Conservation (phyloP, 2,113 vertebrate species). For the Bos taurus region ARS-UCD2.0 NC_037332.1:113232001-113232500, state of each 20-base stretch:
- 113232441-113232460: neutral
- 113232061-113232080: neutral
- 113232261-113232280: neutral
- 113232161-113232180: neutral
- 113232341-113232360: neutral
- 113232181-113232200: neutral
- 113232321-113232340: neutral
- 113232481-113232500: neutral
- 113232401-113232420: neutral
- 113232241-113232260: neutral
- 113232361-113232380: neutral
- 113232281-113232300: neutral
- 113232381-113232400: neutral
- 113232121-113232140: neutral
- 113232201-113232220: neutral
- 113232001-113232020: neutral
- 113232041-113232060: neutral
- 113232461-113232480: accelerated
- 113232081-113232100: too few relatives aligned
- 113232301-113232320: neutral
- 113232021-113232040: neutral
- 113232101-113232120: neutral
- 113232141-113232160: neutral
- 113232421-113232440: neutral
- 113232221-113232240: neutral